A percentile compares a stretch with the other conserved stretches of the same genome.
Evolutionary conservation across 1,140 invertebrate genomes (phyloP).

Genomic region (Calephelis nemesis): DNA sequence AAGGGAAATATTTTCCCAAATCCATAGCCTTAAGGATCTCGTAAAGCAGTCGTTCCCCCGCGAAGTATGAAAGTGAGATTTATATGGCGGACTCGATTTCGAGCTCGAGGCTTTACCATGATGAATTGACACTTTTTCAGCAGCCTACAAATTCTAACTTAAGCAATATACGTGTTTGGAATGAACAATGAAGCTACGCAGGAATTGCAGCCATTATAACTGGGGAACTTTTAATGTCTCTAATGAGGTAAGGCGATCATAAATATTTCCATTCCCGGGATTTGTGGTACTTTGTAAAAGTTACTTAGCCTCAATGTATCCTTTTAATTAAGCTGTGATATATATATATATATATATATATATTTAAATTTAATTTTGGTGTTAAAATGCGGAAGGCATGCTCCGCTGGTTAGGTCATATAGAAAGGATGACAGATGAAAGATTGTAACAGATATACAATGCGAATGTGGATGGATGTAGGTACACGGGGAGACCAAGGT

Average conservation of each 20-base stretch:
- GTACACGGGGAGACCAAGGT: too few relatives aligned
- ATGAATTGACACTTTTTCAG: constrained; percentile 78
- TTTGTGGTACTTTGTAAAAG: constrained; percentile 60
- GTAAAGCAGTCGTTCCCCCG: constrained; percentile 79
- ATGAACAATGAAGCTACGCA: constrained; percentile 63
- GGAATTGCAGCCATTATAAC: constrained; percentile 58
- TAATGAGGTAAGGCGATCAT: constrained; percentile 64
- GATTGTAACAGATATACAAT: too few relatives aligned
- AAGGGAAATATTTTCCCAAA: constrained; percentile 79
- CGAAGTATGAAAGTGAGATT: constrained; percentile 80
- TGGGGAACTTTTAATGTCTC: constrained; percentile 72
- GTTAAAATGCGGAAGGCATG: too few relatives aligned
- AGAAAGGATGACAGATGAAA: too few relatives aligned
- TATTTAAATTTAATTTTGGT: not conserved
- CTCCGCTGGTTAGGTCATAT: too few relatives aligned
- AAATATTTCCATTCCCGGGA: constrained; percentile 65
- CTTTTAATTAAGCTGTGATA: constrained; percentile 54
- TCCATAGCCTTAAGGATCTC: constrained; percentile 80
- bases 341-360: constrained; percentile 42
- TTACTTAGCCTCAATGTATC: constrained; percentile 43
- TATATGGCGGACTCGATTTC: constrained; percentile 74
- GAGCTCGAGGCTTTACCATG: constrained; percentile 72
- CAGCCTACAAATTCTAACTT: constrained; percentile 71
- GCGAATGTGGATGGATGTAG: too few relatives aligned
- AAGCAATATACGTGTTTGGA: constrained; percentile 69